A percentile compares a stretch with the other conserved stretches of the same genome.
Conservation (phyloP, 2,113 vertebrate species). For the Tauraco erythrolophus region DNA sequence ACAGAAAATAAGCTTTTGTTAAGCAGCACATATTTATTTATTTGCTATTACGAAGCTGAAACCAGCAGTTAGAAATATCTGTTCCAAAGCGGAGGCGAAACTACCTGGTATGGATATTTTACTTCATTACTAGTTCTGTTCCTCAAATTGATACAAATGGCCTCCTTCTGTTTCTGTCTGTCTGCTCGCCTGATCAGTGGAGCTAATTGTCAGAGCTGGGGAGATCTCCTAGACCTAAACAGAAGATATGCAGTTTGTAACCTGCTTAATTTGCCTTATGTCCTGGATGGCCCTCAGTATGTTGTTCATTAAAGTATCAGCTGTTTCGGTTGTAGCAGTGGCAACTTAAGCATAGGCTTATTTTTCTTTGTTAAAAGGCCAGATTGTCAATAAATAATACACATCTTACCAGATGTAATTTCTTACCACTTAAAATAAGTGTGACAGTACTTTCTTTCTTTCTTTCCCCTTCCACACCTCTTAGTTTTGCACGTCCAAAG, state of each 20-base stretch:
- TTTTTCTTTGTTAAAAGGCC: conserved; percentile 86
- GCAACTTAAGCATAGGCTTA: conserved; percentile 72
- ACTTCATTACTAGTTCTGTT: conserved; percentile 78
- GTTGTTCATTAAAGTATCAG: conserved; percentile 84
- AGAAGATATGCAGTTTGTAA: conserved; percentile 80
- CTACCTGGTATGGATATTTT: conserved; percentile 72
- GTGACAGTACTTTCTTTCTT: background rate
- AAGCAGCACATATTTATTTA: conserved; percentile 38
- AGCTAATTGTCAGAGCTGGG: conserved; percentile 77
- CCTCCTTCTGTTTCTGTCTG: conserved; percentile 84
- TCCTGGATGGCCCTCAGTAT: conserved; percentile 82
- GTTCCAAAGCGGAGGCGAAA: conserved; percentile 69
- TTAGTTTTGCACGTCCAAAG: background rate
- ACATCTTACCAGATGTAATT: conserved; percentile 40
- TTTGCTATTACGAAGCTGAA: background rate
- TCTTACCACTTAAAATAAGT: background rate
- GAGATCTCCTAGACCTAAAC: conserved; percentile 74
- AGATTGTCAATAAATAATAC: conserved; percentile 77
- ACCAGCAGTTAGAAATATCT: conserved; percentile 24
- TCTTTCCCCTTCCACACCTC: background rate
- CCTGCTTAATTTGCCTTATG: conserved; percentile 82
- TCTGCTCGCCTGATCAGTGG: conserved; percentile 75
- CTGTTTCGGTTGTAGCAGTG: conserved; percentile 76
- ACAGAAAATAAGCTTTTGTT: conserved; percentile 59
- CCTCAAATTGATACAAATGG: conserved; percentile 87